Evolutionary conservation across 2,888 invertebrate species (phyloP).

Genomic region (Selenia dentaria): DNA sequence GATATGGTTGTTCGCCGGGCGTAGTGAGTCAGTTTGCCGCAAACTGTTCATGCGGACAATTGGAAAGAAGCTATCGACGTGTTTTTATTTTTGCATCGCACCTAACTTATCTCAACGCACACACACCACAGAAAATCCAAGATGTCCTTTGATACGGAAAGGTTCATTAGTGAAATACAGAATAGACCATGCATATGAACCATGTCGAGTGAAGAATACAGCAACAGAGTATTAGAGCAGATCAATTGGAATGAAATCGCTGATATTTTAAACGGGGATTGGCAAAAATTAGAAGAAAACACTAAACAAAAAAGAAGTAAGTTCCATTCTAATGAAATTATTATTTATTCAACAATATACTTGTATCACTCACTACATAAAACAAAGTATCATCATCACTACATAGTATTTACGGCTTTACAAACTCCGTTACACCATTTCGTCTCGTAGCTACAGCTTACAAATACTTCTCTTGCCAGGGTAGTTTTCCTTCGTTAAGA

Average conservation of each 20-base stretch:
- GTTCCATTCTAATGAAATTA: constrained; percentile 13
- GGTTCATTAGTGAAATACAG: constrained; percentile 34
- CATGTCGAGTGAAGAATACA: constrained; percentile 26
- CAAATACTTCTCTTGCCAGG: constrained; percentile 16
- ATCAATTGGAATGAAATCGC: constrained; percentile 35
- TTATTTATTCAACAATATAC: constrained; percentile 2
- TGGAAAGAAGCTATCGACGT: constrained; percentile 6
- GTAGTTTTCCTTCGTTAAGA: constrained; percentile 16
- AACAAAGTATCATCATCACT: constrained; percentile 1
- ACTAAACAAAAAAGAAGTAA: constrained; percentile 33
- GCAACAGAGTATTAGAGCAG: constrained; percentile 31
- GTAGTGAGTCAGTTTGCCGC: constrained; percentile 8
- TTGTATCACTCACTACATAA: constrained; percentile 1
- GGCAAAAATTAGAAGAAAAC: constrained; percentile 29
- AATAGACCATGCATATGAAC: constrained; percentile 37
- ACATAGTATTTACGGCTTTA: constrained; percentile 9
- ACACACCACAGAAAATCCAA: constrained; percentile 14
- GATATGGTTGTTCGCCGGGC: constrained; percentile 8
- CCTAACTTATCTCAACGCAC: constrained; percentile 10
- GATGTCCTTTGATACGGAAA: constrained; percentile 31
- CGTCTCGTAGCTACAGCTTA: constrained; percentile 13
- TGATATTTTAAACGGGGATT: constrained; percentile 32
- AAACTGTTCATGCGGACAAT: constrained; percentile 4
- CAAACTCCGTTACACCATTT: constrained; percentile 13
- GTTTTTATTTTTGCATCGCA: constrained; percentile 10